These are phyloP conservation scores for Hormiphora californensis DNA, from an alignment of 37 sponge, comb jelly and placozoan species.

Conservation along the genomic window DNA sequence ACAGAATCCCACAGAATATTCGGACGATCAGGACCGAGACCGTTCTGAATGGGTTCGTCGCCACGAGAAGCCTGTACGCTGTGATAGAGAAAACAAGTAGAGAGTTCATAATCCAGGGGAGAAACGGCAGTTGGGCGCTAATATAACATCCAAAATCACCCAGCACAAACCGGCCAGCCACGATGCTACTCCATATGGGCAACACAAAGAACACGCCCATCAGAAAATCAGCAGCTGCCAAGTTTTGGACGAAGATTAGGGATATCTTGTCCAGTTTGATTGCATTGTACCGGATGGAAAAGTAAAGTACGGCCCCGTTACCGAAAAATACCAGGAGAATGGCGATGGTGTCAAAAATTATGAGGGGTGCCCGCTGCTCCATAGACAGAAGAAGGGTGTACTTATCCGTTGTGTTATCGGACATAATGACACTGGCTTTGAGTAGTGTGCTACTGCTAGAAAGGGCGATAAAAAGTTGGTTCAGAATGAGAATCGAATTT, in stretches of 20 bases:
- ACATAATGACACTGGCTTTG: too few relatives aligned
- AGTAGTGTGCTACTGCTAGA: too few relatives aligned
- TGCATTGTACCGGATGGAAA: not conserved
- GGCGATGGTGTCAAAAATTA: too few relatives aligned
- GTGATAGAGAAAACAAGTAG: not conserved
- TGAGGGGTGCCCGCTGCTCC: too few relatives aligned
- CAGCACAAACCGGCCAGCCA: not conserved
- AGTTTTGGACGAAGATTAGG: not conserved
- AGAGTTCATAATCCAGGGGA: not conserved
- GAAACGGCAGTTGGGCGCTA: not conserved
- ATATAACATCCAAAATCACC: not conserved
- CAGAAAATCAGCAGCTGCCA: slow-evolving; percentile 12
- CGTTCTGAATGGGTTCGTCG: not conserved
- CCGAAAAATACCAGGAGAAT: not conserved
- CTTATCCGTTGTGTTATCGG: too few relatives aligned
- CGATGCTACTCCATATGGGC: not conserved
- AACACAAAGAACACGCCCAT: not conserved
- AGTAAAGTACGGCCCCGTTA: not conserved
- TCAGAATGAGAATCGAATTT: too few relatives aligned
- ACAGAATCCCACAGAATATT: not conserved
- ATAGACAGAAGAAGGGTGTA: too few relatives aligned
- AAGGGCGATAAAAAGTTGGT: too few relatives aligned
- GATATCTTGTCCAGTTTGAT: not conserved
- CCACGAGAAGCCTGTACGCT: not conserved
- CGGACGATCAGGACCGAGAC: not conserved